phyloP scores from a whole-genome alignment of 2,113 vertebrate genomes.

The Eurypyga helias region DNA sequence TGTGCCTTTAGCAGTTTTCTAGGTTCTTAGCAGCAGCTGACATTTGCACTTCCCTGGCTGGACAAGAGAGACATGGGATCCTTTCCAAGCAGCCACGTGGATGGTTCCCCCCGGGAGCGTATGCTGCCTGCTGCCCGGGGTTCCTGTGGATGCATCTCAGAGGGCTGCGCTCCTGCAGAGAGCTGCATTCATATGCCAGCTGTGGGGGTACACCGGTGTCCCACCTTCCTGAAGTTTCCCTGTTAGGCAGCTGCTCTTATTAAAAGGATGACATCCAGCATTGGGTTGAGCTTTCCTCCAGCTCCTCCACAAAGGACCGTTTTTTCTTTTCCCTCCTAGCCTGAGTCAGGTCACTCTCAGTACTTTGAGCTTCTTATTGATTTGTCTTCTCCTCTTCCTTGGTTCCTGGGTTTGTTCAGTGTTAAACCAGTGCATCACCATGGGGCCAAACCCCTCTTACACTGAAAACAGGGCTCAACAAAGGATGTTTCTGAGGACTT shows the following conservation, averaged over 20 bases:
- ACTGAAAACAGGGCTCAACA: not conserved
- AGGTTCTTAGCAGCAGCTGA: not conserved
- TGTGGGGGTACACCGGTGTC: no score
- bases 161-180: not conserved
- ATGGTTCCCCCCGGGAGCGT: not conserved
- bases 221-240: not conserved
- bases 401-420: not conserved
- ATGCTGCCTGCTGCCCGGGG: not conserved
- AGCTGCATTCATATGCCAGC: not conserved
- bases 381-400: not conserved
- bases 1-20: not conserved
- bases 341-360: not conserved
- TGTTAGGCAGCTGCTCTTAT: fast-evolving
- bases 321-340: not conserved
- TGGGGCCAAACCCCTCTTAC: not conserved
- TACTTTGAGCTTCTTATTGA: not conserved
- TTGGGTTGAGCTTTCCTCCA: not conserved
- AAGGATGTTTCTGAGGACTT: not conserved
- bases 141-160: fast-evolving
- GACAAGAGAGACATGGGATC: fast-evolving
- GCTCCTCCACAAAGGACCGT: not conserved
- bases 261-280: fast-evolving
- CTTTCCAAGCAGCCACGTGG: not conserved
- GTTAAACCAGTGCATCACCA: fast-evolving
- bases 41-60: not conserved